Conservation (phyloP, 2,113 vertebrate species). For the Pelodiscus sinensis region DNA sequence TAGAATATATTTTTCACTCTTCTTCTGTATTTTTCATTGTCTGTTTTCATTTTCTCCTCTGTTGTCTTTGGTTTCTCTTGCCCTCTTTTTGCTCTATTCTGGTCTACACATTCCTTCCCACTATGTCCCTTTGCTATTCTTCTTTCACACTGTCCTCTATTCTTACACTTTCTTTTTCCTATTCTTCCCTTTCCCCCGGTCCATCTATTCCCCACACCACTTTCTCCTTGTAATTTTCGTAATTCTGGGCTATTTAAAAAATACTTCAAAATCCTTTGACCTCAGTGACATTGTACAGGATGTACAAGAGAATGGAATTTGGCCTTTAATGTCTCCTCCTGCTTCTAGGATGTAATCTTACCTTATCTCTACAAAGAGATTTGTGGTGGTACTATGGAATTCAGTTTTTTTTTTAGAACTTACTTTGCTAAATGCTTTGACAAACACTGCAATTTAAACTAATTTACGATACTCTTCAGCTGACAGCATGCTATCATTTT, state of each 20-base stretch:
- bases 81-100: neutral
- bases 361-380: neutral
- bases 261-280: neutral
- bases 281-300: neutral
- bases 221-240: neutral
- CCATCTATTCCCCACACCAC: neutral
- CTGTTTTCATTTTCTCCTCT: neutral
- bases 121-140: neutral
- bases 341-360: neutral
- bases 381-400: neutral
- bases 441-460: slow-evolving; percentile 16
- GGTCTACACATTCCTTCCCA: neutral
- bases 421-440: neutral
- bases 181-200: neutral
- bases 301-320: neutral
- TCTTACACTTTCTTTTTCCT: neutral
- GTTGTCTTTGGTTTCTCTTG: neutral
- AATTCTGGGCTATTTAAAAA: neutral
- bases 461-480: slow-evolving; percentile 28
- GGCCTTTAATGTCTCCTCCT: neutral
- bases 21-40: neutral
- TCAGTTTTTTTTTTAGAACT: slow-evolving; percentile 31
- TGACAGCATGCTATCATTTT: slow-evolving; percentile 16
- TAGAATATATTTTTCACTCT: neutral
- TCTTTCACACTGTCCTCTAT: neutral